Percentiles rank a stretch among this genome's conserved stretches.
These are phyloP conservation scores for Eupithecia subfuscata DNA, from an alignment of 2,888 invertebrate genomes.

Conservation along the genomic window DNA sequence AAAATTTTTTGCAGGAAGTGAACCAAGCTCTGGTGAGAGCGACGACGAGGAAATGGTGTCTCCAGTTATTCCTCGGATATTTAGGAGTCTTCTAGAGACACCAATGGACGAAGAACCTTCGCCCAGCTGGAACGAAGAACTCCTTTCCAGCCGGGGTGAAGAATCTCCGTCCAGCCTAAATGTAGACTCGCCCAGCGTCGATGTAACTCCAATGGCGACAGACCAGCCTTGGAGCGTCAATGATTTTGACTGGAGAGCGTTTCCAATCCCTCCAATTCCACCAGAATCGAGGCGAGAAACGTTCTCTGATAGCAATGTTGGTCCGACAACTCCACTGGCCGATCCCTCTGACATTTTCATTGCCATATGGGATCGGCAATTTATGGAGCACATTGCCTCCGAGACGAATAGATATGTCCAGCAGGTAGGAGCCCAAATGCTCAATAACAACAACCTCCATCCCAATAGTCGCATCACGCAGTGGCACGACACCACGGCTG, in stretches of 20 bases:
- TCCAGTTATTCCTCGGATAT: slow-evolving; percentile 8
- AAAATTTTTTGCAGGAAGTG: slow-evolving; percentile 14
- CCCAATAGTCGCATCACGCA: background rate
- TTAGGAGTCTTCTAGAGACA: slow-evolving; percentile 8
- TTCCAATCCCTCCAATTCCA: slow-evolving; percentile 32
- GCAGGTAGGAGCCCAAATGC: background rate
- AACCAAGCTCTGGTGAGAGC: slow-evolving; percentile 10
- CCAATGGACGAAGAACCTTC: slow-evolving; percentile 12
- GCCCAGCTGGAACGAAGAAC: too few relatives aligned
- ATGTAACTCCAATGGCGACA: slow-evolving; percentile 9
- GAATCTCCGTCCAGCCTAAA: too few relatives aligned
- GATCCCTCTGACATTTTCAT: slow-evolving; percentile 1
- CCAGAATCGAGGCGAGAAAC: slow-evolving; percentile 35
- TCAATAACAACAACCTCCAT: too few relatives aligned
- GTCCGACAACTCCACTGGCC: slow-evolving; percentile 34
- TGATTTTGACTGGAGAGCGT: too few relatives aligned
- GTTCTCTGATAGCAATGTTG: slow-evolving; percentile 28
- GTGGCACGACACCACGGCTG: background rate
- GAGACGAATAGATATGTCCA: background rate
- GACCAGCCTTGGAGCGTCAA: too few relatives aligned
- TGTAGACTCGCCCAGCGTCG: background rate
- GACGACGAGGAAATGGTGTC: slow-evolving; percentile 7
- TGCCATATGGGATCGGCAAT: slow-evolving; percentile 14
- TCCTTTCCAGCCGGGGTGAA: too few relatives aligned
- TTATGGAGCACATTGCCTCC: slow-evolving; percentile 38